Evolutionary conservation across 1,140 invertebrate genomes (phyloP), one percentile per base, ranked within the genome.

Genomic region (Rhopalosiphum maidis): DNA sequence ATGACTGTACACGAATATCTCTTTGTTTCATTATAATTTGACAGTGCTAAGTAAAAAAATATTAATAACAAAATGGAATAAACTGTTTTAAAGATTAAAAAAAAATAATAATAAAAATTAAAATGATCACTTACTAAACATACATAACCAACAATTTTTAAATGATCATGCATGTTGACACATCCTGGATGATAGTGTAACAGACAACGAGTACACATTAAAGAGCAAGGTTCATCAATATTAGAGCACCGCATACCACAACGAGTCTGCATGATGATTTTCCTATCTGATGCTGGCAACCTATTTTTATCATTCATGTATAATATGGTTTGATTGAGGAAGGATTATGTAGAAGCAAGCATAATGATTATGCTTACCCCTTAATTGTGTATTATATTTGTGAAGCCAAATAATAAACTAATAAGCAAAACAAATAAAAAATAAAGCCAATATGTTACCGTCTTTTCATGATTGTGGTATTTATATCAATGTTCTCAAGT

Each of bases 231-330:
- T 86, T 93, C 51, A 41, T 93, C 25, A n/a, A 21, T 93, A 30
- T 93, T 93, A 1, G 91, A n/a, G 55, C 91, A 93, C 37, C 91
- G 91, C 55, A 93, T 54, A 15, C 91, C 91, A 93, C 91, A 93
- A 43, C 82, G 91, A 30, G 91, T 83, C 25, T 93, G 91, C 91
- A 86, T 93, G 6, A 93, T 85, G n/a, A 93, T 82, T 85, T 93
- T 82, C 30, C 91, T 82, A 93, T 93, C 91, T 23, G 91, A 93
- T 93, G 48, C 54, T 93, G 91, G 86, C 48, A 86, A 93, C 91
- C 91, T 93, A 93, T 35, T 93, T 83, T 82, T 55, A 86, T 93
- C 91, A 93, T 93, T 93, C 91, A 93, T 82, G 91, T 93, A 86
- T 41, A 41, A 41, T 91, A 92, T 92, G 91, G 91, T 92, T 83